phyloP scores from a whole-genome alignment of 1,140 invertebrate genomes.

The Euura saliciscinereae region DNA sequence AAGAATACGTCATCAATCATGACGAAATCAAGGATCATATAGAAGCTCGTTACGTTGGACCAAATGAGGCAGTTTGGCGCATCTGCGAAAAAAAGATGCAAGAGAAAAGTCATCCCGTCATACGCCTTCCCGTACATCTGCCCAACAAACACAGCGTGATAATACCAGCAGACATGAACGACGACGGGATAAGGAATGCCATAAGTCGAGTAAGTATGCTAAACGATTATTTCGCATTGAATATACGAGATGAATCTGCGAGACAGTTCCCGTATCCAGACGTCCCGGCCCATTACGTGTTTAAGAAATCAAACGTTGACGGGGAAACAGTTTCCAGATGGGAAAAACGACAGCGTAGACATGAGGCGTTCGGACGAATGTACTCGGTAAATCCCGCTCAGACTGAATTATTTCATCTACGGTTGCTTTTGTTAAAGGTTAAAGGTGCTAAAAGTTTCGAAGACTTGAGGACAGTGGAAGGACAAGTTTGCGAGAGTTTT shows the following conservation, averaged over 20 bases:
- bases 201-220: constrained; percentile 20
- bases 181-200: constrained; percentile 16
- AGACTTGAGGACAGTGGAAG: constrained; percentile 22
- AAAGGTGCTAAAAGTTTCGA: constrained; percentile 22
- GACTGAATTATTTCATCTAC: constrained; percentile 24
- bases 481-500: constrained; percentile 15
- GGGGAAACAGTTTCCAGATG: constrained; percentile 15
- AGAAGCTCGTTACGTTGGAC: too few relatives aligned
- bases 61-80: constrained; percentile 21
- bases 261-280: constrained; percentile 16
- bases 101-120: too few relatives aligned
- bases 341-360: constrained; percentile 22
- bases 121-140: constrained; percentile 19
- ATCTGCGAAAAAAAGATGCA: constrained; percentile 23
- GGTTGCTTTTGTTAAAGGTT: constrained; percentile 14
- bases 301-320: constrained; percentile 20
- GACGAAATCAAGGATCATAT: constrained; percentile 24
- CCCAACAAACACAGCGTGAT: constrained; percentile 20
- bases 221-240: constrained; percentile 17
- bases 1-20: constrained; percentile 20
- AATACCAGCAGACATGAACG: constrained; percentile 8
- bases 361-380: constrained; percentile 22
- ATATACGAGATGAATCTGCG: constrained; percentile 18
- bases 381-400: constrained; percentile 26
- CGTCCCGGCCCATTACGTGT: constrained; percentile 21